A percentile compares a stretch with the other conserved stretches of the same genome.
Evolutionary conservation across 2,113 vertebrate species (phyloP).

Genomic region (Ptilorrhoa leucosticta): DNA sequence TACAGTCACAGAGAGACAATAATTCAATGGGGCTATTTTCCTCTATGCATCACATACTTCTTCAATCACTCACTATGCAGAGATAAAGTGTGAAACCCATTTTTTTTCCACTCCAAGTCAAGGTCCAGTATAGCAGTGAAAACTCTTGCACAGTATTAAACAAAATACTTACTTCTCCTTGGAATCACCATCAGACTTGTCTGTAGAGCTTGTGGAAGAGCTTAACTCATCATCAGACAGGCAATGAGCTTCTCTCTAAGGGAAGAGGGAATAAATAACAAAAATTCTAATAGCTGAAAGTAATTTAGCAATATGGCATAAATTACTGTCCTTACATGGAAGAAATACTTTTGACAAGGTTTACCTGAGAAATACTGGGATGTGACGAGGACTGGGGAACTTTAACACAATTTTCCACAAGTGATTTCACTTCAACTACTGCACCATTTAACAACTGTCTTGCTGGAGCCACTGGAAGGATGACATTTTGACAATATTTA

Average conservation of each 20-base stretch:
- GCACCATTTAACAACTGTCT: slow-evolving; percentile 73
- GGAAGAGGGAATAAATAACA: not conserved
- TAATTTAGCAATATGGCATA: not conserved
- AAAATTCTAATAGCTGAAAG: not conserved
- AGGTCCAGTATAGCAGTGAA: not conserved
- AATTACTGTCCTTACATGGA: not conserved
- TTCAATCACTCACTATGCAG: not conserved
- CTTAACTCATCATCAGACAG: slow-evolving; percentile 85
- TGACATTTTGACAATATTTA: slow-evolving; percentile 34
- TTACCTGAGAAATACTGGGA: slow-evolving; percentile 60
- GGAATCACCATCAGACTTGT: slow-evolving; percentile 86
- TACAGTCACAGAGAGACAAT: not conserved
- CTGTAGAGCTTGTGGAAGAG: slow-evolving; percentile 92
- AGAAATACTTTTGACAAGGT: not conserved
- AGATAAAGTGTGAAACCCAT: not conserved
- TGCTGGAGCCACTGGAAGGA: slow-evolving; percentile 61
- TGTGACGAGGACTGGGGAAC: slow-evolving; percentile 69
- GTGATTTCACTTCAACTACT: slow-evolving; percentile 44
- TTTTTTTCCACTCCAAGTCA: not conserved
- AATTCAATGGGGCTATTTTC: not conserved
- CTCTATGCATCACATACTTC: not conserved
- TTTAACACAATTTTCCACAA: slow-evolving; percentile 45
- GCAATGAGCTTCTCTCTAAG: slow-evolving; percentile 44
- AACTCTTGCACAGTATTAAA: not conserved
- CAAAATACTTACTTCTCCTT: slow-evolving; percentile 78